Conservation (phyloP, 2,888 invertebrate species). For the Ptychoptera albimana region DNA sequence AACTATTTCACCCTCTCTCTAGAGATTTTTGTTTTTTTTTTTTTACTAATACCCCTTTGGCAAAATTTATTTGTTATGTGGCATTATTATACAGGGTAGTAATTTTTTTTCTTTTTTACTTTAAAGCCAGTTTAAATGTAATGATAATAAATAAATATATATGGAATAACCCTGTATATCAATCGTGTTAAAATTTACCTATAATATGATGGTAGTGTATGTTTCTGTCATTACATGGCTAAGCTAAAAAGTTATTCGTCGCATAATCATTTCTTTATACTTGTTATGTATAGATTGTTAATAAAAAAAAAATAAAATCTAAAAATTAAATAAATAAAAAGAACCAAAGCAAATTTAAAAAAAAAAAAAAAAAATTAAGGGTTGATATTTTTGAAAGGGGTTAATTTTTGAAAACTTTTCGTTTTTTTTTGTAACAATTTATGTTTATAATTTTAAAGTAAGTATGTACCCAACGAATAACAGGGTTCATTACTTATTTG, state of each 20-base stretch:
- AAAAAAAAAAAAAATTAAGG: neutral
- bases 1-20: too few species aligned
- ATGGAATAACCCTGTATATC: neutral
- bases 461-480: neutral
- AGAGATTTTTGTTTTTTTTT: too few species aligned
- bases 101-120: too few species aligned
- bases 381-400: neutral
- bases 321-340: constrained; percentile 2
- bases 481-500: neutral
- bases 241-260: constrained; percentile 4
- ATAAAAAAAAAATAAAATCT: too few species aligned
- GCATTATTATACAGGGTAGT: too few species aligned
- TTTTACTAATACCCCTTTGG: too few species aligned
- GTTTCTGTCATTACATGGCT: constrained; percentile 3
- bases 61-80: too few species aligned
- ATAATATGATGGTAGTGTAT: neutral
- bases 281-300: too few species aligned
- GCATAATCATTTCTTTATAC: neutral
- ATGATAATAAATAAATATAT: neutral
- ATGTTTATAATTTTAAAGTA: neutral
- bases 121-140: too few species aligned
- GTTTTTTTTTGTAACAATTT: too few species aligned
- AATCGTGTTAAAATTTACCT: neutral
- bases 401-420: neutral
- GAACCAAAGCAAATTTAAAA: constrained; percentile 4